A percentile compares a stretch with the other conserved stretches of the same genome.
Evolutionary conservation across 2,113 vertebrate species (phyloP).

Genomic region (Orientallactaga bullata): DNA sequence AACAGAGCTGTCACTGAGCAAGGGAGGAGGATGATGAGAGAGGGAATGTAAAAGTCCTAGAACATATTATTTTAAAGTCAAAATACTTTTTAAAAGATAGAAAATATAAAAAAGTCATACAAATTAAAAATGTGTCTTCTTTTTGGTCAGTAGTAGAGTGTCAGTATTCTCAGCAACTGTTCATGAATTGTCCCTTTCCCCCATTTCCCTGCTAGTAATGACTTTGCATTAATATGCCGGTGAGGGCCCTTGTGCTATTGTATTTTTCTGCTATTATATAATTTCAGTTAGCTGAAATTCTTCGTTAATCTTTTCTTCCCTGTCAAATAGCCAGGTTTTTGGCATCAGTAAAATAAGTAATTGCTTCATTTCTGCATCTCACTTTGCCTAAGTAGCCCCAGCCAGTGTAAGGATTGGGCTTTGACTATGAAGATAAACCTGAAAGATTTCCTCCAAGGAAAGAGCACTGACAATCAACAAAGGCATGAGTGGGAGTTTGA

Average conservation of each 20-base stretch:
- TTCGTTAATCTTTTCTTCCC: slow-evolving; percentile 65
- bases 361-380: slow-evolving; percentile 65
- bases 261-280: slow-evolving; percentile 60
- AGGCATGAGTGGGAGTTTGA: neutral
- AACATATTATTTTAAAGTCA: neutral
- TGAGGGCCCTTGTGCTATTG: slow-evolving; percentile 35
- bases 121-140: slow-evolving; percentile 34
- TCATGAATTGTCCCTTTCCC: neutral
- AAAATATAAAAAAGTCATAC: neutral
- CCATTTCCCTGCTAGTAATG: neutral
- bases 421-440: slow-evolving; percentile 50
- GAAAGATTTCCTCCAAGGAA: slow-evolving; percentile 42
- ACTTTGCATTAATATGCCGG: slow-evolving; percentile 18
- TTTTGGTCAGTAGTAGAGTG: neutral
- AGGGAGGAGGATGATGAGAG: neutral
- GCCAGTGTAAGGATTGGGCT: slow-evolving; percentile 15
- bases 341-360: slow-evolving; percentile 48
- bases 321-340: slow-evolving; percentile 48
- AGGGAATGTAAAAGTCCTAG: neutral
- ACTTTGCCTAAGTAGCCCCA: slow-evolving; percentile 54
- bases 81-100: neutral
- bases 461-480: slow-evolving; percentile 39
- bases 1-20: neutral
- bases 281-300: slow-evolving; percentile 66
- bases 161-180: neutral